A percentile compares a stretch with the other conserved stretches of the same genome.
Evolutionary conservation across 2,113 vertebrate genomes (phyloP).

Genomic region (Calypte anna): DNA sequence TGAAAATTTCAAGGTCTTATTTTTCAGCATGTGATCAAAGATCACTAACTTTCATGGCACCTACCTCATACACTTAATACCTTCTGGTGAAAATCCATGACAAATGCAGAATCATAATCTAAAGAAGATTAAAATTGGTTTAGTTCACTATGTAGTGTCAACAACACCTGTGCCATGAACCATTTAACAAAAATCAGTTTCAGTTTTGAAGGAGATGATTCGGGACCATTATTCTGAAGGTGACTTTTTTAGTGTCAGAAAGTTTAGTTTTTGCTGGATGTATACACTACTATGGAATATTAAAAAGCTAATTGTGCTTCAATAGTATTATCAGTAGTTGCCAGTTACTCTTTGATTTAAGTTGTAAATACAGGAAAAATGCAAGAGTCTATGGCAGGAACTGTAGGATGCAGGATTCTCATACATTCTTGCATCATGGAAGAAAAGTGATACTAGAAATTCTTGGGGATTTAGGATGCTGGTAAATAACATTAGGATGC

Average conservation of each 20-base stretch:
- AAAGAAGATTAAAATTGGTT: background rate
- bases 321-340: background rate
- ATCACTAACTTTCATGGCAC: background rate
- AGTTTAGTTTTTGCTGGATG: background rate
- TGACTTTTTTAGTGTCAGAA: background rate
- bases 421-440: background rate
- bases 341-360: background rate
- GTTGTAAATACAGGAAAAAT: background rate
- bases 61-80: background rate
- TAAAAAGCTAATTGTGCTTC: background rate
- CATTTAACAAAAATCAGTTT: background rate
- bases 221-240: background rate
- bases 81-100: background rate
- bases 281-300: background rate
- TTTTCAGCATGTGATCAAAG: background rate
- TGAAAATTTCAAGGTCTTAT: background rate
- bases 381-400: background rate
- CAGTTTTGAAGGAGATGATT: background rate
- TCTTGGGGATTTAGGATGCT: background rate
- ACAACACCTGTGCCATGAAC: background rate
- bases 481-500: background rate
- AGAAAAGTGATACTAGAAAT: background rate
- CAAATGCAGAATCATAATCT: background rate
- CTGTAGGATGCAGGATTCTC: background rate
- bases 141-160: background rate